Base-by-base conservation (phyloP, 2,797 vertebrate genomes). In the Pelobates cultripes region DNA sequence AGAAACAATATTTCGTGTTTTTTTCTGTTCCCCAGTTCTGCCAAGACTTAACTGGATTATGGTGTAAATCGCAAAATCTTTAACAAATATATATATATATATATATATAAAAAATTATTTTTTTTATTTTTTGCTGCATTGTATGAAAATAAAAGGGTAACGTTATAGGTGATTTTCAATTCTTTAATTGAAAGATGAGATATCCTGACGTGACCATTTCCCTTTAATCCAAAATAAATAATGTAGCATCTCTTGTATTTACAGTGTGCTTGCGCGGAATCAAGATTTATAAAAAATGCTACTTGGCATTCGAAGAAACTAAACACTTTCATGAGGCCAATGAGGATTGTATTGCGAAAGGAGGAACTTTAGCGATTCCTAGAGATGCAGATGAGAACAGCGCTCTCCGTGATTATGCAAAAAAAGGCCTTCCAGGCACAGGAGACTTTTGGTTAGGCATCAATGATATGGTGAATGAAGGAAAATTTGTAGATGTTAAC, bases 241-340 rank as follows among this genome's bases (percentile, higher is more conserved):
- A 51, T 6, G 47, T 51, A 6, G 10, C 10, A 3, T 64, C 17
- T 64, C 5, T 64, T 82, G 55, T 93, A 45, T 89, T 94, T 91
- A 85, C 94, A 99, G 97, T 99, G 82, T 99, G 97, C 88, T 96
- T 99, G 67, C 94, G 96, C 82, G 98, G 98, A 77, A 96, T 94
- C 68, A 99, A 99, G 92, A 91, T 94, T 85, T 90, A 97, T 88
- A 97, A 89, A 89, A 99, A 98, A 87, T 99, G 98, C 88, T 99
- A 97, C 85, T 95, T 99, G 51, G 86, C 93, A 7, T 92, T 95
- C 4, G 96, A 98, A 84, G 90, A 93, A 47, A 88, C 91, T 84
- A 99, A 97, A 86, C 93, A 96, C 84, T 99, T 96, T 89, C 97
- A 99, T 0, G 96, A 97, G 83, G 98, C 98, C 75, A 97, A 99